phyloP scores from a whole-genome alignment of 2,888 invertebrate genomes.

The Trachelus iudaicus region DNA sequence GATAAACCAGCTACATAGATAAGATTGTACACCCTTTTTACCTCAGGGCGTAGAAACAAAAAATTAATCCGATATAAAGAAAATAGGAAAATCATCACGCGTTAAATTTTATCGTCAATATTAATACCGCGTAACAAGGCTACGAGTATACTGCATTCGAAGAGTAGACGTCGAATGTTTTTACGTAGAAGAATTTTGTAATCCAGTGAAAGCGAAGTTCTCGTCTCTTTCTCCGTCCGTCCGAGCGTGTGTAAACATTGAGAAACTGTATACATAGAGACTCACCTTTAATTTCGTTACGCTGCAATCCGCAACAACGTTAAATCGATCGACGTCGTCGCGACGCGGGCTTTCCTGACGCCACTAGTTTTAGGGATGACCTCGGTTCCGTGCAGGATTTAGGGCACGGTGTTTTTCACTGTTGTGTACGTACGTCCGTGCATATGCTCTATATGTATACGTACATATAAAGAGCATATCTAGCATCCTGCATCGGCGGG shows the following conservation, averaged over 20 bases:
- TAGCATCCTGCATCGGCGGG: slow-evolving; percentile 40
- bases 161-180: not conserved
- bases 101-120: not conserved
- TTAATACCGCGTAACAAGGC: not conserved
- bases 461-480: not conserved
- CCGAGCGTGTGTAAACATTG: not conserved
- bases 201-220: not conserved
- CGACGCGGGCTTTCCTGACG: not conserved
- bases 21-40: not conserved
- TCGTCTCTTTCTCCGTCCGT: not conserved
- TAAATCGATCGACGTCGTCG: not conserved
- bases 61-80: not conserved
- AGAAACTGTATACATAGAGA: not conserved
- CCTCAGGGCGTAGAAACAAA: not conserved
- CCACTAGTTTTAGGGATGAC: slow-evolving; percentile 21
- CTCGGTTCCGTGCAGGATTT: slow-evolving; percentile 42
- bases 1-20: not conserved
- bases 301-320: not conserved
- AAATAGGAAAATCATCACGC: not conserved
- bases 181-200: not conserved
- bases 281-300: not conserved
- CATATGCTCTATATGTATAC: not conserved
- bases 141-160: not conserved
- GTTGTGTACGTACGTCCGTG: not conserved
- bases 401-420: slow-evolving; percentile 39